Conservation (phyloP, 1,140 invertebrate species). For the Rhagoletis pomonella region DNA sequence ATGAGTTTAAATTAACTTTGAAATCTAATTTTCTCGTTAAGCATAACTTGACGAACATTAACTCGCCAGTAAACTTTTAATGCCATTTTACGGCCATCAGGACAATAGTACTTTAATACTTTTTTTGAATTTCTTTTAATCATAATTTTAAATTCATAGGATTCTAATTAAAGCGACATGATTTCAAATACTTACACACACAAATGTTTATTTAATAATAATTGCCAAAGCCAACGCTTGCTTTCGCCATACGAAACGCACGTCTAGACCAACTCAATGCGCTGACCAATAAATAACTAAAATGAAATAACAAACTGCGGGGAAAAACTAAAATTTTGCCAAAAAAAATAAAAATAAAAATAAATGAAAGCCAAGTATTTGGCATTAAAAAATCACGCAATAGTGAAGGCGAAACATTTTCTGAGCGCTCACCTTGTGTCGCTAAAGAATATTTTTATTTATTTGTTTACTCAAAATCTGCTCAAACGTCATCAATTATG, state of each 20-base stretch:
- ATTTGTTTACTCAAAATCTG: not conserved
- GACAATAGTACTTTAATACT: no score
- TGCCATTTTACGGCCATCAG: no score
- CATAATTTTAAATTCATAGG: not conserved
- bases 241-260: not conserved
- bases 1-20: no score
- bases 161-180: not conserved
- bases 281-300: not conserved
- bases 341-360: no score
- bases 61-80: no score
- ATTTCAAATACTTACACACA: not conserved
- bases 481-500: slow-evolving; percentile 28
- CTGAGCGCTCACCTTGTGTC: not conserved
- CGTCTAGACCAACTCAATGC: slow-evolving; percentile 7
- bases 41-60: no score
- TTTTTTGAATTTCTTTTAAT: no score
- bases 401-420: not conserved
- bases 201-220: not conserved
- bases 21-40: no score
- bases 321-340: not conserved
- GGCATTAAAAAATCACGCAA: not conserved
- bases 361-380: not conserved
- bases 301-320: not conserved
- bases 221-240: not conserved
- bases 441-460: not conserved